A percentile compares a stretch with the other conserved stretches of the same genome.
These are phyloP conservation scores for Mactra quadrangularis DNA, from an alignment of 1,140 invertebrate genomes.

Conservation along the genomic window DNA sequence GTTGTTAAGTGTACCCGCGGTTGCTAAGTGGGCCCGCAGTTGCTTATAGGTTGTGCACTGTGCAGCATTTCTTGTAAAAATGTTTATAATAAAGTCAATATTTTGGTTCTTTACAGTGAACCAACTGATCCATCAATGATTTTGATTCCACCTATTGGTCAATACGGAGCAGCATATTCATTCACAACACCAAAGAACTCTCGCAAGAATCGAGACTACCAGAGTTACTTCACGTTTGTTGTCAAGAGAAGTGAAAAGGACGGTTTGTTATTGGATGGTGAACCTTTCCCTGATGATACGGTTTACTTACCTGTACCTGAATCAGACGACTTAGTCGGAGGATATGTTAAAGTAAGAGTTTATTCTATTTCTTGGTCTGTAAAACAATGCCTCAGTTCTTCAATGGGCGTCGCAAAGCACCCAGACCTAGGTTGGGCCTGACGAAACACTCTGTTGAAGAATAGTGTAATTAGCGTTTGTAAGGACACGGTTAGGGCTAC, in stretches of 20 bases:
- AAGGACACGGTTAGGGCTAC: too few relatives aligned
- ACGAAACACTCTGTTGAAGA: too few relatives aligned
- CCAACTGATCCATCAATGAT: slow-evolving; percentile 70
- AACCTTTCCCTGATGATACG: slow-evolving; percentile 44
- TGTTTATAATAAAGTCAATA: too few relatives aligned
- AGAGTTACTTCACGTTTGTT: slow-evolving; percentile 69
- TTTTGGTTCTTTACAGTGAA: slow-evolving; percentile 35
- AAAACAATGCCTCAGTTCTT: too few relatives aligned
- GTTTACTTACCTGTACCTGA: slow-evolving; percentile 42
- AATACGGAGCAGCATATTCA: slow-evolving; percentile 70
- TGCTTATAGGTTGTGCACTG: too few relatives aligned
- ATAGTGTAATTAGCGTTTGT: too few relatives aligned
- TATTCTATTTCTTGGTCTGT: neutral
- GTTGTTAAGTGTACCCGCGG: too few relatives aligned
- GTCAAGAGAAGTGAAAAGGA: slow-evolving; percentile 56
- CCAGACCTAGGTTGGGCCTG: too few relatives aligned
- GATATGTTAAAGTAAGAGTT: slow-evolving; percentile 46
- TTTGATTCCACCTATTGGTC: slow-evolving; percentile 65
- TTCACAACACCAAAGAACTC: slow-evolving; percentile 69
- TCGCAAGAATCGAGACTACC: slow-evolving; percentile 50
- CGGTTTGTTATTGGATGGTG: slow-evolving; percentile 63
- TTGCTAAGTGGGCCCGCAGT: too few relatives aligned
- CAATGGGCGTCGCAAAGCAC: too few relatives aligned
- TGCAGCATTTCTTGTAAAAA: too few relatives aligned
- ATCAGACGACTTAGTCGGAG: slow-evolving; percentile 48